A percentile compares a stretch with the other conserved stretches of the same genome.
Evolutionary conservation across 2,113 vertebrate genomes (phyloP).

Genomic region (Benitochromis conjunctus): DNA sequence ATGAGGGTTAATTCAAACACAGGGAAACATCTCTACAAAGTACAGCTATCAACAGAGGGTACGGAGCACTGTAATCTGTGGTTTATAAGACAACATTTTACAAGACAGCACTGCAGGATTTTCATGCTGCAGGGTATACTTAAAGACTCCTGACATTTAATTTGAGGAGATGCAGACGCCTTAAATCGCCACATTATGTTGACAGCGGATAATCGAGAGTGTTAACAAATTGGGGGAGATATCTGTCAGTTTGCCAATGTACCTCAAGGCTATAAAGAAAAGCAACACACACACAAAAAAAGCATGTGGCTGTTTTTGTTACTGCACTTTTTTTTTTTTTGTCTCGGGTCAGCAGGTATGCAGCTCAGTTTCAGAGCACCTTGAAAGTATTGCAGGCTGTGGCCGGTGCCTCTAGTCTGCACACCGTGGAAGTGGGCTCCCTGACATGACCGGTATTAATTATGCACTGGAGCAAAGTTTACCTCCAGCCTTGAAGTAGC

Average conservation of each 20-base stretch:
- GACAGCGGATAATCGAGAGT: constrained; percentile 43
- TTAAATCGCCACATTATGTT: constrained; percentile 34
- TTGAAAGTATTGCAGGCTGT: constrained; percentile 21
- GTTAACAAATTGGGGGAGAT: constrained; percentile 38
- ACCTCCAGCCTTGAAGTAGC: background rate
- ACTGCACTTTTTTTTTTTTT: background rate
- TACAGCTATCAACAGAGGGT: background rate
- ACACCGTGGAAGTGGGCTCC: background rate
- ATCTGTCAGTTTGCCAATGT: constrained; percentile 12
- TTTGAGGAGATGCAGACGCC: constrained; percentile 30
- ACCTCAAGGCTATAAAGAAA: background rate
- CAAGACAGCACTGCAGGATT: constrained; percentile 33
- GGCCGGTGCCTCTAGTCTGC: background rate
- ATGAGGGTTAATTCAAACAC: background rate
- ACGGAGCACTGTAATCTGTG: constrained; percentile 37
- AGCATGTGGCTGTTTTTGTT: background rate
- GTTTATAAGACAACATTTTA: constrained; percentile 39
- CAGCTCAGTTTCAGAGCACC: background rate
- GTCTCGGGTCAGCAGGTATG: constrained; percentile 27
- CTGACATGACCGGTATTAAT: background rate
- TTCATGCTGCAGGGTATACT: constrained; percentile 33
- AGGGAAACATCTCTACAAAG: background rate
- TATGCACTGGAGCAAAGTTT: constrained; percentile 12
- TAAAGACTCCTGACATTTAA: constrained; percentile 42
- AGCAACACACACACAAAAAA: background rate